phyloP scores from a whole-genome alignment of 2,797 vertebrate species.

The Cottoperca gobio region DNA sequence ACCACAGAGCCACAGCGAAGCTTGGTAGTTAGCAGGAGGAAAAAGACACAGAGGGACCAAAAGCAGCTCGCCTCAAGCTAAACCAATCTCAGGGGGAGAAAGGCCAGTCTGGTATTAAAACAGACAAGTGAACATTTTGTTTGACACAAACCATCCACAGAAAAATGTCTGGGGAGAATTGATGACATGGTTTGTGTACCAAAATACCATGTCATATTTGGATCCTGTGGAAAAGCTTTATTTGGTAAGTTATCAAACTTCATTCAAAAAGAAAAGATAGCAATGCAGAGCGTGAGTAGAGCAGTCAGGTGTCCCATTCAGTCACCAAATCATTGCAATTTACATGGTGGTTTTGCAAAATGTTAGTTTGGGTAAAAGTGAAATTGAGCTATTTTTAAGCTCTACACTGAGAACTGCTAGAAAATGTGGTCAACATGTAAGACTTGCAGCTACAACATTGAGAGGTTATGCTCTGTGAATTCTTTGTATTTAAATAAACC shows the following conservation, averaged over 20 bases:
- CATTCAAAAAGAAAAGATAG: not conserved
- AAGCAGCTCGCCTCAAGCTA: constrained; percentile 68
- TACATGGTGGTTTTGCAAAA: constrained; percentile 35
- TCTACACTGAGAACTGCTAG: constrained; percentile 26
- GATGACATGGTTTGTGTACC: constrained; percentile 70
- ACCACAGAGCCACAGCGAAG: constrained; percentile 73
- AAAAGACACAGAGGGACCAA: constrained; percentile 69
- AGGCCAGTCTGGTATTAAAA: constrained; percentile 73
- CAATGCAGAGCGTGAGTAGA: constrained; percentile 1
- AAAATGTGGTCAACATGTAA: constrained; percentile 48
- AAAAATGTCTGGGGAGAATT: constrained; percentile 68
- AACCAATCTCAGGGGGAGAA: constrained; percentile 57
- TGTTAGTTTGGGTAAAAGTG: constrained; percentile 32
- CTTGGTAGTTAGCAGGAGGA: constrained; percentile 63
- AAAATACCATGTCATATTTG: constrained; percentile 62
- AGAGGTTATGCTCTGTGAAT: no score
- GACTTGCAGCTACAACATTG: constrained; percentile 38
- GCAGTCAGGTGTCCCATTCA: constrained; percentile 28
- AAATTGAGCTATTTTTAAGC: constrained; percentile 50
- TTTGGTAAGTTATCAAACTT: not conserved
- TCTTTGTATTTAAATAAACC: constrained; percentile 35
- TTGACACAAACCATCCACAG: constrained; percentile 65
- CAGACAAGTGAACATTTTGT: constrained; percentile 73
- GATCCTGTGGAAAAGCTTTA: no score
- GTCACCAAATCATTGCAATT: constrained; percentile 40